Percentiles rank a stretch among this genome's conserved stretches.
phyloP scores from a whole-genome alignment of 2,797 vertebrate species.

The Peromyscus nudipes region DNA sequence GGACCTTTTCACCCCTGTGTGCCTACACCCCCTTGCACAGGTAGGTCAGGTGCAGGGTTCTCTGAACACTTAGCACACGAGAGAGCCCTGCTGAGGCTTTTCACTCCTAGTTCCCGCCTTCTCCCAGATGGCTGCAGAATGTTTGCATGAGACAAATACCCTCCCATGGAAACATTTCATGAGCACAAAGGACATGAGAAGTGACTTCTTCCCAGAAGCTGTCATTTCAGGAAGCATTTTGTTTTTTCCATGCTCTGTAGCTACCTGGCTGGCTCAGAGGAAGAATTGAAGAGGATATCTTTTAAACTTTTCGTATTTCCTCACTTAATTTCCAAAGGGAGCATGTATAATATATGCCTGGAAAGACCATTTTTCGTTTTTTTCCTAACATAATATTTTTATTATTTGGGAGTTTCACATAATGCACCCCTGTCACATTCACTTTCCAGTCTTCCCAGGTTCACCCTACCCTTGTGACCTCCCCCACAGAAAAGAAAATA shows the following conservation, averaged over 20 bases:
- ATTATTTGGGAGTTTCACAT: not conserved
- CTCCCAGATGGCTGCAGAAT: not conserved
- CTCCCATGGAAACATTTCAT: not conserved
- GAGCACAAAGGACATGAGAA: not conserved
- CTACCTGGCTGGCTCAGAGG: not conserved
- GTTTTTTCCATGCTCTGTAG: not conserved
- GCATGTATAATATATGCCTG: not conserved
- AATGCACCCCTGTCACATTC: not conserved
- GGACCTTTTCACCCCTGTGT: fast-evolving
- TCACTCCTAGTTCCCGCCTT: not conserved
- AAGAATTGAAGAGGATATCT: not conserved
- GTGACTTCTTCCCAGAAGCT: not conserved
- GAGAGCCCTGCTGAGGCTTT: not conserved
- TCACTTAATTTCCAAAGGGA: not conserved
- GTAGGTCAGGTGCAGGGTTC: not conserved
- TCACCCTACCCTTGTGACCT: not conserved
- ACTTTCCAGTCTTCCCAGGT: not conserved
- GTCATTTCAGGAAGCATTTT: not conserved
- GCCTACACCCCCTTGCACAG: too few relatives aligned
- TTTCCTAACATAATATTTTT: not conserved
- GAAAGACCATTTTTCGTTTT: not conserved
- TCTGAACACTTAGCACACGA: fast-evolving
- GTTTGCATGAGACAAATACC: not conserved
- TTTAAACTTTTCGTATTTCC: not conserved
- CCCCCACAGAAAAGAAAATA: not conserved